Conservation (phyloP, 2,888 invertebrate species). For the Acronicta alni region DNA sequence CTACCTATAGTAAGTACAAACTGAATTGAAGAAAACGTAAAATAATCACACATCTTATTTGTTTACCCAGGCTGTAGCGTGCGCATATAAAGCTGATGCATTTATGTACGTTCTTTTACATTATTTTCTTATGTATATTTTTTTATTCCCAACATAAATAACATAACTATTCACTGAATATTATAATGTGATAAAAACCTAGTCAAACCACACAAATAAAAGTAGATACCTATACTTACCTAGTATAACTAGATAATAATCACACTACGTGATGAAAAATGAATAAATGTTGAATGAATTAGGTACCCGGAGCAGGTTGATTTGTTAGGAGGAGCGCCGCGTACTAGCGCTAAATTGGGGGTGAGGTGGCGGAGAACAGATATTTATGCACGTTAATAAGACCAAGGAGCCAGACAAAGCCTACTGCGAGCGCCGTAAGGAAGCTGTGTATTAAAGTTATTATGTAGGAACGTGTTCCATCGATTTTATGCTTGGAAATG, state of each 20-base stretch:
- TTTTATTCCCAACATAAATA: too few species aligned
- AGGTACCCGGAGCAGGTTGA: slow-evolving; percentile 66
- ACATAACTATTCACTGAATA: too few species aligned
- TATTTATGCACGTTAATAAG: slow-evolving; percentile 88
- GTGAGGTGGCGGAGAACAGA: slow-evolving; percentile 73
- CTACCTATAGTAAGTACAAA: too few species aligned
- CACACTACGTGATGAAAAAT: slow-evolving; percentile 3
- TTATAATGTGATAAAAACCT: neutral
- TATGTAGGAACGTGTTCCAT: slow-evolving; percentile 44
- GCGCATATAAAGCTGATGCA: too few species aligned
- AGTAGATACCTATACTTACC: too few species aligned
- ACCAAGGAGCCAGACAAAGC: slow-evolving; percentile 75
- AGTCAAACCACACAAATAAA: neutral
- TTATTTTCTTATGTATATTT: too few species aligned
- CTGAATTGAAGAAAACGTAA: too few species aligned
- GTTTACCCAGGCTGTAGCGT: too few species aligned
- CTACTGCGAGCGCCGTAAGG: slow-evolving; percentile 64
- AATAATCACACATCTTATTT: too few species aligned
- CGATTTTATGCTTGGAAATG: slow-evolving; percentile 19
- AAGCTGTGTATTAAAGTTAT: slow-evolving; percentile 56
- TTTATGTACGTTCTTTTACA: too few species aligned
- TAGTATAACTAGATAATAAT: neutral
- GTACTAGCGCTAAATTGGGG: slow-evolving; percentile 72
- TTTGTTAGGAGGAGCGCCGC: slow-evolving; percentile 73
- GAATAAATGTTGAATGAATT: slow-evolving; percentile 48